These are phyloP conservation scores for Trachemys scripta DNA, from an alignment of 2,113 vertebrate species.

Conservation along the genomic window DNA sequence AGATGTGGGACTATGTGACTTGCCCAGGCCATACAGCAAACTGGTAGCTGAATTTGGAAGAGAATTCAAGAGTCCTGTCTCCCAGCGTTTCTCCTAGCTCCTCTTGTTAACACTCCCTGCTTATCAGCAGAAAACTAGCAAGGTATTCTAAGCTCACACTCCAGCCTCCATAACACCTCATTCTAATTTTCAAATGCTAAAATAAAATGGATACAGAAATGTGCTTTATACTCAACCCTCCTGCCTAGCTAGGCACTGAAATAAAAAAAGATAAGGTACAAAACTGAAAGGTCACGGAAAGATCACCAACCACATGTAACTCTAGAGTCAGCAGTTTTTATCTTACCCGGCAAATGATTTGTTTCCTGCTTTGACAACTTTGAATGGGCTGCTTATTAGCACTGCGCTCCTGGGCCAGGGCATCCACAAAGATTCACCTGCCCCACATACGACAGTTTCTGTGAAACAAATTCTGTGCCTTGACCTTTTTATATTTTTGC, in stretches of 20 bases:
- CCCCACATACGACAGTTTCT: background rate
- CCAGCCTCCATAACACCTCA: background rate
- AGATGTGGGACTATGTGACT: background rate
- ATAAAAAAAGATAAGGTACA: constrained; percentile 55
- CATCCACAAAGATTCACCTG: background rate
- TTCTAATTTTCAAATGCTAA: constrained; percentile 3
- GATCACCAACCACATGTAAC: constrained; percentile 25
- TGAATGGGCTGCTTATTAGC: background rate
- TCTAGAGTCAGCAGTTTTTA: constrained; percentile 45
- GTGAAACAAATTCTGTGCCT: background rate
- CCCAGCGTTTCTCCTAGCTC: background rate
- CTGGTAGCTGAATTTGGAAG: background rate
- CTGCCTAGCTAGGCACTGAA: constrained; percentile 15
- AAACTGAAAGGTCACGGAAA: constrained; percentile 45
- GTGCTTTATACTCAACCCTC: background rate
- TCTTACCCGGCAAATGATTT: constrained; percentile 9
- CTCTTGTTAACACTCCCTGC: background rate
- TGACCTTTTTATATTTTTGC: background rate
- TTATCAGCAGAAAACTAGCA: background rate
- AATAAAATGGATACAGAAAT: background rate
- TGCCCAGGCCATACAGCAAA: background rate
- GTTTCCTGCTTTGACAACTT: constrained; percentile 2
- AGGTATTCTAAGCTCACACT: background rate
- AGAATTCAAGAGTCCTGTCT: background rate
- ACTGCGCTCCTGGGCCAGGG: constrained; percentile 7